Percentiles rank a stretch among this genome's conserved stretches.
Evolutionary conservation across 2,797 vertebrate species (phyloP).

Genomic region (Babyrousa celebensis): DNA sequence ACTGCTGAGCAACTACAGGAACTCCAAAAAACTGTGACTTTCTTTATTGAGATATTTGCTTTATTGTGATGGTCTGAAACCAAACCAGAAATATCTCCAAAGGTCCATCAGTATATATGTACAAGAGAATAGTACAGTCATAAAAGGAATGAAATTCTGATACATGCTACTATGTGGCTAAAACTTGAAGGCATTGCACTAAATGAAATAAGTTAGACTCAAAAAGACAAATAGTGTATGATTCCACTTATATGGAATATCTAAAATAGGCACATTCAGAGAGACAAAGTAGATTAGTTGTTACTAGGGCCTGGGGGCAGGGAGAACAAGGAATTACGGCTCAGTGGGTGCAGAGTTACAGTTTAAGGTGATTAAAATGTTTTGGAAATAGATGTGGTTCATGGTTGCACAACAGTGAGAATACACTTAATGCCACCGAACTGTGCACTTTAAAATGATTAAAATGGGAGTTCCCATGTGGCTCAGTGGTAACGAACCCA

Average conservation of each 20-base stretch:
- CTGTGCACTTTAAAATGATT: not conserved
- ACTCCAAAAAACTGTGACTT: too few species aligned
- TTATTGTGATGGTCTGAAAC: too few species aligned
- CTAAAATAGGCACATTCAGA: not conserved
- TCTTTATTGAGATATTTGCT: too few species aligned
- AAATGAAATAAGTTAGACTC: not conserved
- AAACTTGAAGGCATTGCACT: not conserved
- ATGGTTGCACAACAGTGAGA: not conserved
- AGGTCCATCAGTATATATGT: too few species aligned
- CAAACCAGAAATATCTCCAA: too few species aligned
- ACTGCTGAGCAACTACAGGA: too few species aligned
- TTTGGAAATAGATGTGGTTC: not conserved
- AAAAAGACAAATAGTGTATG: not conserved
- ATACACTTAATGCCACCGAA: not conserved
- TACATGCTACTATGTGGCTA: not conserved
- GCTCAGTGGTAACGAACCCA: too few species aligned
- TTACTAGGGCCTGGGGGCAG: not conserved
- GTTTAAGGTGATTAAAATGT: not conserved
- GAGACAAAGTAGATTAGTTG: not conserved
- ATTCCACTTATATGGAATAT: not conserved
- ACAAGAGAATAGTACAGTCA: not conserved
- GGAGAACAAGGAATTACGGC: not conserved
- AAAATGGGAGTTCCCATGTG: too few species aligned
- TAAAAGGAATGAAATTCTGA: not conserved
- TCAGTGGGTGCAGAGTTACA: not conserved